Evolutionary conservation across 2,113 vertebrate species (phyloP).

Genomic region (Empidonax alnorum): DNA sequence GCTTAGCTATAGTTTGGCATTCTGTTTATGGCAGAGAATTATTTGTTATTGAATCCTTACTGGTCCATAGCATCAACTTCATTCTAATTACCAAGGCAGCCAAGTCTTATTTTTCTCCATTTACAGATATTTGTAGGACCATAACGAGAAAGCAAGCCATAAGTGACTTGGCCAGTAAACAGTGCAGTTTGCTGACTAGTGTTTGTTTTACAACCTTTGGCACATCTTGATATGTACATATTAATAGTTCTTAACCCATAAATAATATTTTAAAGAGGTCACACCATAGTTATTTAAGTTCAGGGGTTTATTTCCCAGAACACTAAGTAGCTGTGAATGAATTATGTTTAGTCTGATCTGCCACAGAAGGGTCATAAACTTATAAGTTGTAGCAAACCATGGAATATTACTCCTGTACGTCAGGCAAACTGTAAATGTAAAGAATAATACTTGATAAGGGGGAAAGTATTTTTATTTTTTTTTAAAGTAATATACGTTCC

Average conservation of each 20-base stretch:
- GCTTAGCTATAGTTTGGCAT: slow-evolving; percentile 2
- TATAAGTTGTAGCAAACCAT: slow-evolving; percentile 72
- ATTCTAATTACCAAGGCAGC: slow-evolving; percentile 52
- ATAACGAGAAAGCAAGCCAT: slow-evolving; percentile 56
- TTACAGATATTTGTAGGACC: slow-evolving; percentile 54
- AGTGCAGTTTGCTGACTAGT: slow-evolving; percentile 65
- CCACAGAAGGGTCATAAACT: slow-evolving; percentile 78
- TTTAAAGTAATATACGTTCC: slow-evolving; percentile 68
- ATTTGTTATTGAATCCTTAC: slow-evolving; percentile 42
- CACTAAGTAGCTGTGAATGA: slow-evolving; percentile 80
- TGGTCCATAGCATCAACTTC: slow-evolving; percentile 38
- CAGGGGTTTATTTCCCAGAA: slow-evolving; percentile 79
- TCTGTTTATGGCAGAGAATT: slow-evolving; percentile 37
- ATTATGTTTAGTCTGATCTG: slow-evolving; percentile 80
- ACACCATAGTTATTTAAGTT: slow-evolving; percentile 78
- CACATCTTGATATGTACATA: slow-evolving; percentile 75
- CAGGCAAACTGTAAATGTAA: slow-evolving; percentile 72
- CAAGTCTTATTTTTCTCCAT: slow-evolving; percentile 34
- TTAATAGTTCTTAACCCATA: slow-evolving; percentile 75
- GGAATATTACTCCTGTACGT: slow-evolving; percentile 75
- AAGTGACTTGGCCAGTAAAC: slow-evolving; percentile 45
- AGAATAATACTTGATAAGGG: slow-evolving; percentile 76
- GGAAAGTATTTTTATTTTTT: slow-evolving; percentile 72
- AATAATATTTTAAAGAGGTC: slow-evolving; percentile 82
- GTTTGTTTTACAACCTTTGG: slow-evolving; percentile 75